Evolutionary conservation across 2,113 vertebrate species (phyloP).

Genomic region (Podocnemis expansa): DNA sequence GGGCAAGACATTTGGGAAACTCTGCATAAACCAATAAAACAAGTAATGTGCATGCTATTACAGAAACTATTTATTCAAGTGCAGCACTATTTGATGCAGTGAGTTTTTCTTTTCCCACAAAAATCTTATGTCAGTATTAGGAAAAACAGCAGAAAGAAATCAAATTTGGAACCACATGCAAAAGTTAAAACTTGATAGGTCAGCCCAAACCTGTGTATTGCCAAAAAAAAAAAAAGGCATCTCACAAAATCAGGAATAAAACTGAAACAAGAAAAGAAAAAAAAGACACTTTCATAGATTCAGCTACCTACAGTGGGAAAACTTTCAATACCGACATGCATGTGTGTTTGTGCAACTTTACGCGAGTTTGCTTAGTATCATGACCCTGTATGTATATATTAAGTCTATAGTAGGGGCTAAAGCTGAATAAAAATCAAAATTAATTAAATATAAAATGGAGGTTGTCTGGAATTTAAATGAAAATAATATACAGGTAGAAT

Average conservation of each 20-base stretch:
- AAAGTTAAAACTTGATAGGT: neutral
- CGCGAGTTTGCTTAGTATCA: no score
- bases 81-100: neutral
- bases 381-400: neutral
- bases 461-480: neutral
- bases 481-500: neutral
- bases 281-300: neutral
- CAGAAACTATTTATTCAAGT: neutral
- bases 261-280: neutral
- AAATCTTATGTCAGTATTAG: neutral
- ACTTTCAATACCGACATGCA: no score
- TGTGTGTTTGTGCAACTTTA: no score
- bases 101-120: neutral
- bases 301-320: neutral
- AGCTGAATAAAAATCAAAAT: neutral
- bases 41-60: neutral
- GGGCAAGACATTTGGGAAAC: neutral
- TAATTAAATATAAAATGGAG: neutral
- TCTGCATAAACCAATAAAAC: neutral
- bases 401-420: neutral
- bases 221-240: neutral
- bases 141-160: neutral
- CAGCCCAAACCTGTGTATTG: neutral
- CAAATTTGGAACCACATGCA: neutral
- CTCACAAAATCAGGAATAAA: neutral